Evolutionary conservation across 2,113 vertebrate species (phyloP).

Genomic region (Globicephala melas): DNA sequence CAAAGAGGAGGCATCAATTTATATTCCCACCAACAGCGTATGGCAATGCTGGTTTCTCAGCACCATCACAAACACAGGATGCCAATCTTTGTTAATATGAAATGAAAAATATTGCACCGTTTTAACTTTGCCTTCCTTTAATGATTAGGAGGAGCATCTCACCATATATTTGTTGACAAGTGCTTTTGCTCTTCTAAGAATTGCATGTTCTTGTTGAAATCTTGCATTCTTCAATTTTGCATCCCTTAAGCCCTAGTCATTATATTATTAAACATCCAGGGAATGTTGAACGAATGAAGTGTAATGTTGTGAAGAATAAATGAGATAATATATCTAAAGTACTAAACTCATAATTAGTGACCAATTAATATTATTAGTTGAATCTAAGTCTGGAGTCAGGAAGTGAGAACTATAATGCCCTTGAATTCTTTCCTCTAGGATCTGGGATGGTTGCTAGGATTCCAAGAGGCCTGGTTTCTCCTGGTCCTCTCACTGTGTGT

Average conservation of each 20-base stretch:
- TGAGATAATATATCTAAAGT: neutral
- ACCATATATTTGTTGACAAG: neutral
- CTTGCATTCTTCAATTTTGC: neutral
- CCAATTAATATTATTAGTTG: neutral
- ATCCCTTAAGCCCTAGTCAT: neutral
- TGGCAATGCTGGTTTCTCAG: neutral
- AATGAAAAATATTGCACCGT: neutral
- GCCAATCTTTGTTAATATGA: neutral
- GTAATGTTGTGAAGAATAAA: conserved; percentile 4
- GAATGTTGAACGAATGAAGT: neutral
- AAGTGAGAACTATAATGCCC: neutral
- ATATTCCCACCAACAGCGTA: neutral
- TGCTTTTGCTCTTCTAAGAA: neutral
- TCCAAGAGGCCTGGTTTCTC: neutral
- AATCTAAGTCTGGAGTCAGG: neutral
- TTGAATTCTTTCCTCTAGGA: neutral
- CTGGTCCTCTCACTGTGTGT: neutral
- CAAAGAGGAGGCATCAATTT: neutral
- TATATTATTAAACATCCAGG: neutral
- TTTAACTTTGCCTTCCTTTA: neutral
- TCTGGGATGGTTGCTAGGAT: neutral
- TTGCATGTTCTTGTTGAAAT: neutral
- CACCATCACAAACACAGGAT: neutral
- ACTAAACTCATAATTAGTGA: neutral
- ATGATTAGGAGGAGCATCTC: neutral